A percentile compares a stretch with the other conserved stretches of the same genome.
Conservation (phyloP, 2,113 vertebrate species). For the Ptilorrhoa leucosticta region DNA sequence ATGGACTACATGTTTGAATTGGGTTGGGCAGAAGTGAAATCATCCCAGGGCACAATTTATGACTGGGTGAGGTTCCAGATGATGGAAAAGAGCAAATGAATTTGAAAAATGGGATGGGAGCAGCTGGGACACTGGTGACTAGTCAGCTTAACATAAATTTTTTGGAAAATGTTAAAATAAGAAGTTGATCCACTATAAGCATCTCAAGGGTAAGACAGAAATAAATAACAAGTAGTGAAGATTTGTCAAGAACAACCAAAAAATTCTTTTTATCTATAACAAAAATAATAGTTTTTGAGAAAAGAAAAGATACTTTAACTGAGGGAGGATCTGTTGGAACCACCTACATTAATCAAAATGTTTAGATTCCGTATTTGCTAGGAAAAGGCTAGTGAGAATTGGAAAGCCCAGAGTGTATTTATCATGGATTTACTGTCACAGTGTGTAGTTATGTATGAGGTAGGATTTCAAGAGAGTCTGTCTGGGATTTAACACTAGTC, state of each 20-base stretch:
- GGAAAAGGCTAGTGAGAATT: background rate
- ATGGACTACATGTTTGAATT: background rate
- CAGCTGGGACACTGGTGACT: background rate
- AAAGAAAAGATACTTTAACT: rapidly evolving
- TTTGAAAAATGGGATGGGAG: background rate
- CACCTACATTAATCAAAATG: background rate
- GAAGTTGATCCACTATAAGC: background rate
- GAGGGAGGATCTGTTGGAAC: background rate
- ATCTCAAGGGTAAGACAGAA: background rate
- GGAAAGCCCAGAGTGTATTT: background rate
- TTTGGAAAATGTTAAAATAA: background rate
- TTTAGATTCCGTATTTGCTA: background rate
- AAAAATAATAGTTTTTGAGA: background rate
- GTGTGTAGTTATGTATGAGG: background rate
- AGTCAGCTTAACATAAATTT: background rate
- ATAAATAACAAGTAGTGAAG: background rate
- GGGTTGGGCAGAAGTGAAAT: background rate
- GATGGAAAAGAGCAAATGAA: background rate
- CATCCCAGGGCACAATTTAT: background rate
- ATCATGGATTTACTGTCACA: background rate
- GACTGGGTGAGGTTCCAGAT: background rate
- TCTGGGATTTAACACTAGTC: background rate
- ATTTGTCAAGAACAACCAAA: background rate
- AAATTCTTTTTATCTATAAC: background rate
- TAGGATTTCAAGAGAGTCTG: background rate